Conservation (phyloP, 2,113 vertebrate species). For the Esox niger region DNA sequence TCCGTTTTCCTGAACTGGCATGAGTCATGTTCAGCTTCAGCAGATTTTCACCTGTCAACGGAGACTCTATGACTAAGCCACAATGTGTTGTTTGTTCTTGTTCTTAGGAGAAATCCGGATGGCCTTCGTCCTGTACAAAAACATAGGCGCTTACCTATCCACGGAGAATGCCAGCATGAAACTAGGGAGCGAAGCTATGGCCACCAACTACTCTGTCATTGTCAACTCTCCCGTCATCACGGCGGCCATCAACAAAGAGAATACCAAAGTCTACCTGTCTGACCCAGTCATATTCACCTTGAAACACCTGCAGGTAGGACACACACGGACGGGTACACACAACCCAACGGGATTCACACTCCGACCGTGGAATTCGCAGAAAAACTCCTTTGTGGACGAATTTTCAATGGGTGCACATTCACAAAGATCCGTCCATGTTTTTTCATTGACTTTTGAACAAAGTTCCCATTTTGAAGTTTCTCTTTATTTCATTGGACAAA, state of each 20-base stretch:
- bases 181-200: constrained; percentile 87
- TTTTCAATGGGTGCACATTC: no score
- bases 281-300: constrained; percentile 96
- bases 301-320: constrained; percentile 89
- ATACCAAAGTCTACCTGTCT: constrained; percentile 94
- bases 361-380: neutral
- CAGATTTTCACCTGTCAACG: no score
- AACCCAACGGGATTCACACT: neutral
- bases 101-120: constrained; percentile 92
- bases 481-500: no score
- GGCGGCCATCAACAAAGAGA: constrained; percentile 97
- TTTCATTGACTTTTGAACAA: no score
- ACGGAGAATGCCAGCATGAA: constrained; percentile 98
- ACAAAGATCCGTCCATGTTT: no score
- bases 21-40: no score
- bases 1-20: no score
- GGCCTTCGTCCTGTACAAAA: constrained; percentile 95
- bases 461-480: neutral
- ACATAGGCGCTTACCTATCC: constrained; percentile 90
- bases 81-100: neutral
- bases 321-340: neutral
- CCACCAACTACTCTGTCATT: constrained; percentile 93
- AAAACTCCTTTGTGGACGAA: neutral
- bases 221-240: constrained; percentile 96
- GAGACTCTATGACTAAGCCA: neutral